These are phyloP conservation scores for Drosophila colorata DNA, from an alignment of 2,888 invertebrate species.

Conservation along the genomic window DNA sequence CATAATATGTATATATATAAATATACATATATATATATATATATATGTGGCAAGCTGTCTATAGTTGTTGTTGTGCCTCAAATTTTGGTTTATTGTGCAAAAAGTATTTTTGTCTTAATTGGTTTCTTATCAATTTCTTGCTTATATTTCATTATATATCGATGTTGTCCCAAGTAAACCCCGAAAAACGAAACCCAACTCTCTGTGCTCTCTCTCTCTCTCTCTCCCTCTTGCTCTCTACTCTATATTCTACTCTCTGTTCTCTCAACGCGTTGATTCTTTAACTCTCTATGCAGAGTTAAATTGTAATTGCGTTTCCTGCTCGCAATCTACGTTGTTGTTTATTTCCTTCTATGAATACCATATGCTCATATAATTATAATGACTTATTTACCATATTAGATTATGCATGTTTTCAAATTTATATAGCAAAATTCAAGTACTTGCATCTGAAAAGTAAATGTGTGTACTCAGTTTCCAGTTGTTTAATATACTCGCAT, in stretches of 20 bases:
- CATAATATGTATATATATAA: conserved; percentile 25
- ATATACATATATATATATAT: conserved; percentile 23
- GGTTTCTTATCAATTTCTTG: conserved; percentile 44
- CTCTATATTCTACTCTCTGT: conserved; percentile 20
- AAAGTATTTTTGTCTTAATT: conserved; percentile 49
- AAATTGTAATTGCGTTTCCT: conserved; percentile 37
- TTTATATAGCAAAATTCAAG: conserved; percentile 2
- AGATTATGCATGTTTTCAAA: conserved; percentile 35
- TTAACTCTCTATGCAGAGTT: conserved; percentile 5
- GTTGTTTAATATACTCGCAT: conserved; percentile 17
- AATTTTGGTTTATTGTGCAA: conserved; percentile 33
- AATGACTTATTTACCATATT: conserved; percentile 23
- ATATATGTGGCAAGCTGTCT: conserved; percentile 47
- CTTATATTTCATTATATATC: conserved; percentile 35
- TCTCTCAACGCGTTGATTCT: conserved; percentile 29
- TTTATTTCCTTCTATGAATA: conserved; percentile 5
- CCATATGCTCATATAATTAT: conserved; percentile 31
- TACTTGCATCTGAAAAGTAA: conserved; percentile 61
- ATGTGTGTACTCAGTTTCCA: conserved; percentile 78
- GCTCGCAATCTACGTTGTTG: conserved; percentile 35
- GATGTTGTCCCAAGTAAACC: conserved; percentile 32
- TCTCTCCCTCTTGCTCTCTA: conserved; percentile 28
- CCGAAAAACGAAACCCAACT: not conserved
- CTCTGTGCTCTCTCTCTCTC: conserved; percentile 12
- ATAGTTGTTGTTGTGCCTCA: conserved; percentile 69